Percentiles rank a stretch among this genome's conserved stretches.
These are phyloP conservation scores for Hirudo medicinalis DNA, from an alignment of 1,140 invertebrate species.

Conservation along the genomic window DNA sequence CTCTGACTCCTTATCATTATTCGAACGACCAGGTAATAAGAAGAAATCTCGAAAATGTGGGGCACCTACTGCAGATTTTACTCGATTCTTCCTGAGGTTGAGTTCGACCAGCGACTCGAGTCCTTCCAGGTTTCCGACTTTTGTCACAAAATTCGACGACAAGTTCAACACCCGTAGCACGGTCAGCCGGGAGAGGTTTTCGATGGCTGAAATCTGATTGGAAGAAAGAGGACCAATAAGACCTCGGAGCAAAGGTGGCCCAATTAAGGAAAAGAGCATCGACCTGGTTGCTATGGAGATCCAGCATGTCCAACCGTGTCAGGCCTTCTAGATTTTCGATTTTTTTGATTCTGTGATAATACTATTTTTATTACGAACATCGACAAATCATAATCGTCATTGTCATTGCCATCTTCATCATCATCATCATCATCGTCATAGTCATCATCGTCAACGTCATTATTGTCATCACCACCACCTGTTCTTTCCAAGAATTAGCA, in stretches of 20 bases:
- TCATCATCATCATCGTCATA: no score
- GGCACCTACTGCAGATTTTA: slow-evolving; percentile 52
- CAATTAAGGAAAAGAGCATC: no score
- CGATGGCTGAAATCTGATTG: slow-evolving; percentile 39
- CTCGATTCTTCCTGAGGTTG: slow-evolving; percentile 69
- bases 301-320: slow-evolving; percentile 67
- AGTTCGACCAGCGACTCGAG: slow-evolving; percentile 63
- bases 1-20: no score
- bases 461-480: slow-evolving; percentile 38
- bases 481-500: slow-evolving; percentile 77
- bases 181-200: slow-evolving; percentile 48
- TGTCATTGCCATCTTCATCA: no score
- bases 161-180: slow-evolving; percentile 77
- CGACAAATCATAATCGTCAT: no score
- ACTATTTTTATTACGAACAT: no score
- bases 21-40: no score
- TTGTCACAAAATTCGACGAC: slow-evolving; percentile 70
- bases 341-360: slow-evolving; percentile 50
- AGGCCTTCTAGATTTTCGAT: slow-evolving; percentile 61
- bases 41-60: background rate
- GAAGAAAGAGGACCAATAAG: no score
- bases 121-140: slow-evolving; percentile 59
- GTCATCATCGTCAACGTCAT: no score
- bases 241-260: no score
- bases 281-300: slow-evolving; percentile 79